Conservation (phyloP, 2,797 vertebrate genomes). For the Rousettus madagascariensis region DNA sequence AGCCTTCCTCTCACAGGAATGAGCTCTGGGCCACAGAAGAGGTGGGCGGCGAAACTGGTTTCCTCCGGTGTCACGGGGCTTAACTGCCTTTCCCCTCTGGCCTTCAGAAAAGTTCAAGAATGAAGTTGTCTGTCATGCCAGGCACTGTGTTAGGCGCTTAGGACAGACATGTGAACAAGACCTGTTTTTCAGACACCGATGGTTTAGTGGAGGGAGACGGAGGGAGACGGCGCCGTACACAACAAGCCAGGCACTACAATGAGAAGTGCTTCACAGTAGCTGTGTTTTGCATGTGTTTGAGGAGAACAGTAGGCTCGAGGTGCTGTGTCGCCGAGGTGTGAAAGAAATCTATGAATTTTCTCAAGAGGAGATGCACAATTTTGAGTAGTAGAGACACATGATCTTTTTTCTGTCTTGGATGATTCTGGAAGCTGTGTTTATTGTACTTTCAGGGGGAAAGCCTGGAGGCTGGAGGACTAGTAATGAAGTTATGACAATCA, state of each 20-base stretch:
- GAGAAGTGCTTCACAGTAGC: background rate
- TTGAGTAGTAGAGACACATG: background rate
- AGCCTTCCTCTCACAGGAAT: background rate
- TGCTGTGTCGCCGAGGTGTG: background rate
- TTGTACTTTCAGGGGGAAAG: background rate
- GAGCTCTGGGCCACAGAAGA: background rate
- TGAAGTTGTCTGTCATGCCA: background rate
- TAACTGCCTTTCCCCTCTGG: background rate
- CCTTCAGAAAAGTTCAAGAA: background rate
- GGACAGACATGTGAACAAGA: background rate
- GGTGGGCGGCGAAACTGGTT: background rate
- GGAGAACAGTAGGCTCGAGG: background rate
- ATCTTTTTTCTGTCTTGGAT: background rate
- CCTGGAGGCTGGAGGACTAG: background rate
- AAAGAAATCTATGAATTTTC: background rate
- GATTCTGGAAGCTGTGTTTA: background rate
- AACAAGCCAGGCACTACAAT: rapidly evolving
- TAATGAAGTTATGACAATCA: background rate
- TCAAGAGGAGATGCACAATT: background rate
- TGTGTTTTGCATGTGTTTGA: background rate
- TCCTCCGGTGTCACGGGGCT: background rate
- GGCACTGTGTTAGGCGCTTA: background rate
- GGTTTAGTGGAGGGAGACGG: background rate
- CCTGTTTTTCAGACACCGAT: background rate
- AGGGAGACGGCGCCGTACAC: background rate